phyloP scores from a whole-genome alignment of 2,113 vertebrate genomes.

The Python bivittatus region DNA sequence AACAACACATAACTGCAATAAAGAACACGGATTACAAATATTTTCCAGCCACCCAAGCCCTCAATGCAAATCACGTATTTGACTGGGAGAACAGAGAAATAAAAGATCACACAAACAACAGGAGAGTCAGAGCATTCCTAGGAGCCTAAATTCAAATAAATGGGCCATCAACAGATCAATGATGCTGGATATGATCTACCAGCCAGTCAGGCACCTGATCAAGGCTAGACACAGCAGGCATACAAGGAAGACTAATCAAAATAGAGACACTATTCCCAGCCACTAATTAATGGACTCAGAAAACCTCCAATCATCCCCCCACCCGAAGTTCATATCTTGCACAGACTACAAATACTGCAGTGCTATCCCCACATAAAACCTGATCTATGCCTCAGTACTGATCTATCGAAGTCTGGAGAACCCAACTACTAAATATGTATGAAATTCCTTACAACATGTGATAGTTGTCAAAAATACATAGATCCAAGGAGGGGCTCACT shows the following conservation, averaged over 20 bases:
- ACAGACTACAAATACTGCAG: too few relatives aligned
- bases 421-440: too few relatives aligned
- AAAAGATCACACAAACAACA: not conserved
- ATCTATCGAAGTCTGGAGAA: too few relatives aligned
- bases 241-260: not conserved
- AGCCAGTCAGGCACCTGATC: not conserved
- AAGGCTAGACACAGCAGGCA: not conserved
- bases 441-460: too few relatives aligned
- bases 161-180: not conserved
- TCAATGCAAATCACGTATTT: not conserved
- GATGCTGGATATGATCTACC: not conserved
- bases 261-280: not conserved
- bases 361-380: too few relatives aligned
- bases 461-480: too few relatives aligned
- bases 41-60: not conserved
- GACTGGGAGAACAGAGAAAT: not conserved
- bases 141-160: not conserved
- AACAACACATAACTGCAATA: not conserved
- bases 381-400: too few relatives aligned
- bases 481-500: too few relatives aligned
- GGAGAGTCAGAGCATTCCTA: not conserved
- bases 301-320: too few relatives aligned
- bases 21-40: not conserved
- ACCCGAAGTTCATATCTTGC: too few relatives aligned
- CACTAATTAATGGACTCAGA: too few relatives aligned